Evolutionary conservation across 1,140 invertebrate genomes (phyloP).

Genomic region (Bombus waltoni): DNA sequence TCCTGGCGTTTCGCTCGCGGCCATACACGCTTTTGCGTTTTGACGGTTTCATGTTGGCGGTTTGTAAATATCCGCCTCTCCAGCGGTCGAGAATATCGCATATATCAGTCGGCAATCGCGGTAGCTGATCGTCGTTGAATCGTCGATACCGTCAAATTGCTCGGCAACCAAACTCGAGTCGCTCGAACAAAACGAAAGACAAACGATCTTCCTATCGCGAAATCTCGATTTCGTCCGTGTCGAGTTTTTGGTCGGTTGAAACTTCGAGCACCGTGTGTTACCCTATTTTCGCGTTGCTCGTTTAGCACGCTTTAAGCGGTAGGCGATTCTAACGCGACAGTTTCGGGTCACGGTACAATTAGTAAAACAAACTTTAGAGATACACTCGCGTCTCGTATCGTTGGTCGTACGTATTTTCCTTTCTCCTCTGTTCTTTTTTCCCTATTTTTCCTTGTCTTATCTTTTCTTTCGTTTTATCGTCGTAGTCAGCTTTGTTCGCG

Average conservation of each 20-base stretch:
- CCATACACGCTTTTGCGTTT: neutral
- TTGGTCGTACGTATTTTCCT: neutral
- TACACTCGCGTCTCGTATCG: neutral
- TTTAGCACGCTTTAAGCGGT: slow-evolving; percentile 10
- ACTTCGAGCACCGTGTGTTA: neutral
- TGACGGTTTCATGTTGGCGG: neutral
- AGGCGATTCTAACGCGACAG: slow-evolving; percentile 22
- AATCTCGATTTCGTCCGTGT: neutral
- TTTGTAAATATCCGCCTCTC: neutral
- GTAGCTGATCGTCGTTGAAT: neutral
- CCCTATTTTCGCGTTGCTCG: slow-evolving; percentile 6
- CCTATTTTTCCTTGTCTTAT: neutral
- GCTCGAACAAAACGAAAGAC: neutral
- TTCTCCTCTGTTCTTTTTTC: neutral
- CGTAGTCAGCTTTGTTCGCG: neutral
- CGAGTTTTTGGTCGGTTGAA: neutral
- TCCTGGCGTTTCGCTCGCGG: neutral
- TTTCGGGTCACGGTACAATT: slow-evolving; percentile 46
- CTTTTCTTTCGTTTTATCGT: neutral
- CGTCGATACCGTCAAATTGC: neutral
- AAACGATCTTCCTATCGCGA: neutral
- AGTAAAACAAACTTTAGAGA: slow-evolving; percentile 29
- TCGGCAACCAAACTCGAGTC: neutral
- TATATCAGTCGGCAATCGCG: neutral
- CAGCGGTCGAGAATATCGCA: neutral